Evolutionary conservation across 2,113 vertebrate species (phyloP).

Genomic region (Tragelaphus buxtoni): DNA sequence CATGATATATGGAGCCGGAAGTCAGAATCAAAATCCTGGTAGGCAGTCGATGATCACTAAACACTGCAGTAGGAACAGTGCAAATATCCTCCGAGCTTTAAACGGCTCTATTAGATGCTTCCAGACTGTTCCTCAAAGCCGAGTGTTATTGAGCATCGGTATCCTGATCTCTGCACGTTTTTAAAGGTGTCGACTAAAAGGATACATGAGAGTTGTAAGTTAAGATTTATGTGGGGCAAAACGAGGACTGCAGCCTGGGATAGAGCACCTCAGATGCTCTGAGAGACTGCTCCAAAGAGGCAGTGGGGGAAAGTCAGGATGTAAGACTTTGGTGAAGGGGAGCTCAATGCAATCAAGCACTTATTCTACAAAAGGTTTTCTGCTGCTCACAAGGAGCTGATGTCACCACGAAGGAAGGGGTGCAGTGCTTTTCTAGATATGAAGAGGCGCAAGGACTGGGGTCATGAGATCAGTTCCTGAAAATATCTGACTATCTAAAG

Average conservation of each 20-base stretch:
- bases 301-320: not conserved
- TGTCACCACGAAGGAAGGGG: not conserved
- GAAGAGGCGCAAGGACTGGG: not conserved
- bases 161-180: not conserved
- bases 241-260: not conserved
- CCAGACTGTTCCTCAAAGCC: not conserved
- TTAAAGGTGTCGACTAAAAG: not conserved
- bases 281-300: not conserved
- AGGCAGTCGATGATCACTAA: not conserved
- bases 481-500: not conserved
- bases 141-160: not conserved
- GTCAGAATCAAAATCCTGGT: not conserved
- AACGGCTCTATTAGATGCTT: accelerated
- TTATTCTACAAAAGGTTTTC: not conserved
- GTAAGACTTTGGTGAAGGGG: not conserved
- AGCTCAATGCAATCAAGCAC: not conserved
- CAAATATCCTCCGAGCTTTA: not conserved
- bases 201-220: not conserved
- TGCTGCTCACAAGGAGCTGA: not conserved
- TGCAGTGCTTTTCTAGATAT: not conserved
- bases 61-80: too few relatives aligned
- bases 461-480: not conserved
- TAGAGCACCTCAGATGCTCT: not conserved
- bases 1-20: not conserved
- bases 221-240: not conserved